Base-by-base conservation (phyloP, 2,888 invertebrate genomes). In the Muschampia plurimacula region DNA sequence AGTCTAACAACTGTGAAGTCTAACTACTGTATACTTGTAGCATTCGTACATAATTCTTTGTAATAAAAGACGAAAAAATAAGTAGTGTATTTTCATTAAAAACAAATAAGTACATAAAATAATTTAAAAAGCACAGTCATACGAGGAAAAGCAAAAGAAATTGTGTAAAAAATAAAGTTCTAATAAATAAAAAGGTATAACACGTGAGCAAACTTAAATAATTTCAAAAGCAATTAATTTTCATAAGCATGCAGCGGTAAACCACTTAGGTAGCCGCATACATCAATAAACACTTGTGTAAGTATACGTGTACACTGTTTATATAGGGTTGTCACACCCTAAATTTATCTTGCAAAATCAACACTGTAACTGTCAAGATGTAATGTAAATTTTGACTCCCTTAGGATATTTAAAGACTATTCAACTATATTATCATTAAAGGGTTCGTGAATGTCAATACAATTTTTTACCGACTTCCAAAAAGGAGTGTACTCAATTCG, bases 251-350 rank as follows among this genome's bases (percentile, higher is more conserved):
- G 28, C 28, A 44, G 44, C 7, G 64, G 64, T 44, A 46, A 64
- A 64, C 64, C 64, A 64, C 44, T 63, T 63, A 63, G 63, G 22
- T 39, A 63, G 32, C 44, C 44, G 5, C 60, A 62, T 62, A 62
- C 60, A 39, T n/a, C 60, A 62, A 62, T 62, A 62, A 62, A 62
- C 60, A 62, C 60, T 62, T 39, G 39, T n/a, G 4, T 1, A n/a
- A 2, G 46, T 44, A 12, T 44, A 44, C 12, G 44, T 12, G 10
- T 44, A 44, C 10, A 44, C 32, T 12, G 6, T 13, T 22, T 22
- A 32, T 32, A 2, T 55, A 59, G 59, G 59, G 59, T 32, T 59
- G 59, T 13, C 59, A 32, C 28, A 28, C 13, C 49, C 3, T 49
- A 49, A 49, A 12, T 49, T 49, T 13, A 55, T 55, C n/a, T 55